phyloP scores from a whole-genome alignment of 2,888 invertebrate species.

The Ethmia dodecea region DNA sequence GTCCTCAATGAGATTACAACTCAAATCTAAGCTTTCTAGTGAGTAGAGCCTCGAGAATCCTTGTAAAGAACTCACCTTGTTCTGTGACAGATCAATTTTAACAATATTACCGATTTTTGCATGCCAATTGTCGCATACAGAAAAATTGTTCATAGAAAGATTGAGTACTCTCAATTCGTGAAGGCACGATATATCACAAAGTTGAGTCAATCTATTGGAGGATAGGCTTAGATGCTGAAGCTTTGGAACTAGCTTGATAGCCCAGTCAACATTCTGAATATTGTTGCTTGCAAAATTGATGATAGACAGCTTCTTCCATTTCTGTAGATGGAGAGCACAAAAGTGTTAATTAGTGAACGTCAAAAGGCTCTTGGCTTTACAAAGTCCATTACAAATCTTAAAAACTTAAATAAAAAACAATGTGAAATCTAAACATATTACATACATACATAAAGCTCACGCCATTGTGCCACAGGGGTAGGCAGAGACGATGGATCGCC shows the following conservation, averaged over 20 bases:
- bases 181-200: slow-evolving; percentile 87
- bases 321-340: slow-evolving; percentile 66
- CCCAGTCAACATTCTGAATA: slow-evolving; percentile 86
- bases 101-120: slow-evolving; percentile 92
- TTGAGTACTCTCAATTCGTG: slow-evolving; percentile 87
- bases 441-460: too few species aligned
- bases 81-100: slow-evolving; percentile 90
- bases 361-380: too few species aligned
- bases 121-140: slow-evolving; percentile 86
- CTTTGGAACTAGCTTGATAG: slow-evolving; percentile 85
- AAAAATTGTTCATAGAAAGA: slow-evolving; percentile 87
- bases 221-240: slow-evolving; percentile 84
- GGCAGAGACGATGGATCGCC: too few species aligned
- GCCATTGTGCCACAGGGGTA: too few species aligned
- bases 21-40: slow-evolving; percentile 89
- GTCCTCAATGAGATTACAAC: slow-evolving; percentile 89
- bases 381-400: too few species aligned
- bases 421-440: too few species aligned
- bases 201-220: slow-evolving; percentile 85
- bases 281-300: slow-evolving; percentile 89
- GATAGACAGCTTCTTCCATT: slow-evolving; percentile 83
- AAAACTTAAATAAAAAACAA: too few species aligned
- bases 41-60: slow-evolving; percentile 92
- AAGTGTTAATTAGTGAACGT: too few species aligned
- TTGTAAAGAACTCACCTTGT: slow-evolving; percentile 83